Conservation (phyloP, 2,888 invertebrate species). For the Cheilosia variabilis region DNA sequence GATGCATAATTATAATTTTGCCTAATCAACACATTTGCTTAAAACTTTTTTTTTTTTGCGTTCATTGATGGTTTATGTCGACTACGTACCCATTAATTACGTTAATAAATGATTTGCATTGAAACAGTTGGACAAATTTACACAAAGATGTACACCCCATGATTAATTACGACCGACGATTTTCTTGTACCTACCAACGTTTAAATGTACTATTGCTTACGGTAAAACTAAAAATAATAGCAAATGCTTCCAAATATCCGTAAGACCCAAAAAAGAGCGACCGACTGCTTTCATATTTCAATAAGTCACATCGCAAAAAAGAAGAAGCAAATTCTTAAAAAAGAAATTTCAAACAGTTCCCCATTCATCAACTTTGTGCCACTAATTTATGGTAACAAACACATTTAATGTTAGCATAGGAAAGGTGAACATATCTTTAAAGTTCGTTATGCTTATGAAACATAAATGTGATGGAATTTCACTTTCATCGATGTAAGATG, state of each 20-base stretch:
- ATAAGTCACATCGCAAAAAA: constrained; percentile 36
- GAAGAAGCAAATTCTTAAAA: constrained; percentile 33
- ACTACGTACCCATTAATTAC: background rate
- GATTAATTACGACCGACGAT: no score
- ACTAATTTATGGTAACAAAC: constrained; percentile 38
- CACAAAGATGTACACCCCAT: no score
- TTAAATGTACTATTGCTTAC: background rate
- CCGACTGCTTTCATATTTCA: constrained; percentile 38
- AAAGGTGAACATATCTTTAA: constrained; percentile 35
- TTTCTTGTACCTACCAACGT: no score
- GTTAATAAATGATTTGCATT: background rate
- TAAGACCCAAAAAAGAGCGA: background rate
- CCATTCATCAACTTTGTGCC: background rate
- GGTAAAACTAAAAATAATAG: background rate
- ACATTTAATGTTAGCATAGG: background rate
- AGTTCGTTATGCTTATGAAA: constrained; percentile 37
- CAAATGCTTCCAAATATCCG: background rate
- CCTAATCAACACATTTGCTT: background rate
- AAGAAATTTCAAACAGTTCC: constrained; percentile 37
- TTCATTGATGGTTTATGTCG: background rate
- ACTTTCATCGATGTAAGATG: constrained; percentile 67
- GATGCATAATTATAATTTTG: background rate
- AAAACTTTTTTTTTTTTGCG: background rate
- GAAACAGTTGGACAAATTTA: no score
- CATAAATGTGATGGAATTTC: constrained; percentile 47